Conservation (phyloP, 2,113 vertebrate genomes). For the Lophura nycthemera region DNA sequence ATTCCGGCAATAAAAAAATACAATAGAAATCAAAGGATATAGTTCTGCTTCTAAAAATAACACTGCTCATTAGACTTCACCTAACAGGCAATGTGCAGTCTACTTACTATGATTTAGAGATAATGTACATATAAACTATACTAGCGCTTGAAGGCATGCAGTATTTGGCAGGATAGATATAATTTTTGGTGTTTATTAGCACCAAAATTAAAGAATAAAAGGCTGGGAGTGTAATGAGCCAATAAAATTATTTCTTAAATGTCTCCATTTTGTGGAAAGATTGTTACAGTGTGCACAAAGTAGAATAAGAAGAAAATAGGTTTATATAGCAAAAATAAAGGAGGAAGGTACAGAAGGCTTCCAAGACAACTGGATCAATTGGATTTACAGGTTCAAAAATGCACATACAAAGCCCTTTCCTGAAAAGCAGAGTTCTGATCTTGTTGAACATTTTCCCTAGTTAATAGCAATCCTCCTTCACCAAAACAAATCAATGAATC, state of each 20-base stretch:
- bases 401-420: not conserved
- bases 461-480: not conserved
- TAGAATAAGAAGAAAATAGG: not conserved
- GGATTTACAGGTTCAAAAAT: not conserved
- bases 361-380: not conserved
- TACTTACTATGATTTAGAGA: conserved; percentile 35
- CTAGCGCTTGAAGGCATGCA: not conserved
- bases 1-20: conserved; percentile 60
- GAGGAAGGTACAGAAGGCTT: not conserved
- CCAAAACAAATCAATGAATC: not conserved
- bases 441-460: not conserved
- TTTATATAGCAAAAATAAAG: not conserved
- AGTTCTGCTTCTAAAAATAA: conserved; percentile 70
- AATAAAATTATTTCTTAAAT: conserved; percentile 9
- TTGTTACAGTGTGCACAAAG: not conserved
- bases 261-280: not conserved
- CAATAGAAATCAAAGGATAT: conserved; percentile 74
- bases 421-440: not conserved
- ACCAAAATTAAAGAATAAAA: conserved; percentile 41
- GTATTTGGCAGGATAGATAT: not conserved
- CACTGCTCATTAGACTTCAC: conserved; percentile 59
- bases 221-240: not conserved
- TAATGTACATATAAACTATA: not conserved
- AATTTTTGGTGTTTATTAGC: conserved; percentile 39
- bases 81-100: conserved; percentile 32